Conservation (phyloP, 2,797 vertebrate genomes). For the Hydrolagus colliei region DNA sequence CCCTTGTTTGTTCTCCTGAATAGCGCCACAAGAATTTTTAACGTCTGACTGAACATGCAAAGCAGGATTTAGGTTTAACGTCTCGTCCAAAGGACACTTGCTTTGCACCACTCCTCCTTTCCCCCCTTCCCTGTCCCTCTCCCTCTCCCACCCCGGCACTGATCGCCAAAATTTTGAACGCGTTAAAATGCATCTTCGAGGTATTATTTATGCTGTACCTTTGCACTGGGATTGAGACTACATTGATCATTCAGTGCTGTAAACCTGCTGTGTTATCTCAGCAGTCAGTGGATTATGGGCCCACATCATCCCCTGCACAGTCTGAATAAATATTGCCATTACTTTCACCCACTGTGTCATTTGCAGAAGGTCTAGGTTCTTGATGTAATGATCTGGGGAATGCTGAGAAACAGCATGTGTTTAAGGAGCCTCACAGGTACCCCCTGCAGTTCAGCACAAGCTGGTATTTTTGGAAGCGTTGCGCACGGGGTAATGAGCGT, state of each 20-base stretch:
- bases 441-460: not conserved
- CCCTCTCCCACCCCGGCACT: too few relatives aligned
- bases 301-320: slow-evolving; percentile 55
- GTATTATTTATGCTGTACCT: slow-evolving; percentile 49
- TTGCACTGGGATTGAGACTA: slow-evolving; percentile 55
- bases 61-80: not conserved
- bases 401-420: slow-evolving; percentile 5
- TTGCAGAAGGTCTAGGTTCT: slow-evolving; percentile 50
- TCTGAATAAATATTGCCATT: slow-evolving; percentile 50
- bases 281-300: slow-evolving; percentile 58
- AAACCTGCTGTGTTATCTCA: slow-evolving; percentile 62
- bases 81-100: not conserved
- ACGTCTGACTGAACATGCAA: not conserved
- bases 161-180: not conserved
- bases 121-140: too few relatives aligned
- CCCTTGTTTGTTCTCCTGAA: not conserved
- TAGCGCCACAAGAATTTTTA: not conserved
- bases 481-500: not conserved
- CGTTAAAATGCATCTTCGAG: slow-evolving; percentile 43
- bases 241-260: slow-evolving; percentile 61
- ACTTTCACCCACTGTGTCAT: slow-evolving; percentile 52
- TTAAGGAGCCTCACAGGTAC: slow-evolving; percentile 16
- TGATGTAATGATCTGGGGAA: slow-evolving; percentile 29
- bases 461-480: not conserved
- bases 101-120: too few relatives aligned